A percentile compares a stretch with the other conserved stretches of the same genome.
phyloP scores from a whole-genome alignment of 2,113 vertebrate genomes.

The Cyanoliseus patagonus region DNA sequence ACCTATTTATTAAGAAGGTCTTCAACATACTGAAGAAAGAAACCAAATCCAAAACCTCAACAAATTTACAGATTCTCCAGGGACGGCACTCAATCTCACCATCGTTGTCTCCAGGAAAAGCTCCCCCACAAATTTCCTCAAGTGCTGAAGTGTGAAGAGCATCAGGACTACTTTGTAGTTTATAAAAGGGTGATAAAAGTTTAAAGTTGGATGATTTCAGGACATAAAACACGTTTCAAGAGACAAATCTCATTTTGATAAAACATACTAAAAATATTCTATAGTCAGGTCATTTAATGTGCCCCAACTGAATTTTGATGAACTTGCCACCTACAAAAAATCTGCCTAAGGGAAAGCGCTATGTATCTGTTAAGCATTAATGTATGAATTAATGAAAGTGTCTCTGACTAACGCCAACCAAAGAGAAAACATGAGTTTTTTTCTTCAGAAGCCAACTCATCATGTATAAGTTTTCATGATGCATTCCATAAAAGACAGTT shows the following conservation, averaged over 20 bases:
- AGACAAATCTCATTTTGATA: not conserved
- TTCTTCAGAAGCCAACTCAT: not conserved
- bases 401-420: constrained; percentile 17
- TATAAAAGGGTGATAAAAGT: not conserved
- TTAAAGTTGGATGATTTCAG: not conserved
- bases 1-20: not conserved
- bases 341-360: not conserved
- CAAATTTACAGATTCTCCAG: not conserved
- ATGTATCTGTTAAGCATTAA: not conserved
- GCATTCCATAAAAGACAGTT: not conserved
- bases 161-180: not conserved
- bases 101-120: not conserved
- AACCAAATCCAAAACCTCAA: not conserved
- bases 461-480: not conserved
- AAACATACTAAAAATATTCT: not conserved
- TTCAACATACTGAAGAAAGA: not conserved
- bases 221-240: not conserved
- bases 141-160: not conserved
- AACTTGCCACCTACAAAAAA: constrained; percentile 32
- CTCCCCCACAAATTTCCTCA: not conserved
- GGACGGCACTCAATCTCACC: not conserved
- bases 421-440: not conserved
- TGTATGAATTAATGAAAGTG: not conserved
- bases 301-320: not conserved
- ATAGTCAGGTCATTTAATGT: not conserved